Evolutionary conservation across 2,797 vertebrate genomes (phyloP).

Genomic region (Merluccius polli): DNA sequence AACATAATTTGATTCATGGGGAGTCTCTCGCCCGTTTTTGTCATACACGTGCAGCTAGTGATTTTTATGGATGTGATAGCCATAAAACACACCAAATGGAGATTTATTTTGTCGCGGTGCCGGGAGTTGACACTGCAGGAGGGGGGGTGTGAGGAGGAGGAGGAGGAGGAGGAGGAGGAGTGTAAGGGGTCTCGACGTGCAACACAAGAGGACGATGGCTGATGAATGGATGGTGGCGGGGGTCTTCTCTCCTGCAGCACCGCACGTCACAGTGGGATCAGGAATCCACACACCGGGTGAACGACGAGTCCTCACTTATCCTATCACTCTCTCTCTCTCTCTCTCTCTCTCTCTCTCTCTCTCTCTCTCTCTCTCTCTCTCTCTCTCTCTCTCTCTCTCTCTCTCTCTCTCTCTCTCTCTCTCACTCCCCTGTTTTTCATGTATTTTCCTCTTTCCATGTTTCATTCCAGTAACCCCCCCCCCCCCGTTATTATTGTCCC

Average conservation of each 20-base stretch:
- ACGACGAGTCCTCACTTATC: too few relatives aligned
- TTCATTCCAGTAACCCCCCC: background rate
- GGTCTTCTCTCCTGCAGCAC: background rate
- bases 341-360: background rate
- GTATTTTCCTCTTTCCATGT: background rate
- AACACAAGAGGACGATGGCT: background rate
- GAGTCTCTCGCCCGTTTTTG: too few relatives aligned
- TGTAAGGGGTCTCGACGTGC: too few relatives aligned
- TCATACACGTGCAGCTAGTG: background rate
- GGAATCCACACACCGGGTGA: background rate
- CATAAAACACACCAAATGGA: background rate
- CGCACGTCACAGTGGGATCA: background rate
- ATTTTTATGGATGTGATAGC: background rate
- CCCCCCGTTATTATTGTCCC: background rate
- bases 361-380: slow-evolving; percentile 9
- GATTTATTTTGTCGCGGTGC: background rate
- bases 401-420: background rate
- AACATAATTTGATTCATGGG: too few relatives aligned
- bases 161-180: too few relatives aligned
- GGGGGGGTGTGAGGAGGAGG: background rate
- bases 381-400: background rate
- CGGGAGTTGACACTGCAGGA: background rate
- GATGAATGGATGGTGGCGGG: background rate
- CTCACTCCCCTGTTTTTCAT: slow-evolving; percentile 4
- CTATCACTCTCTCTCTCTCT: background rate